Base-by-base conservation (phyloP, 1,140 invertebrate species). In the Potamilus streckersoni region DNA sequence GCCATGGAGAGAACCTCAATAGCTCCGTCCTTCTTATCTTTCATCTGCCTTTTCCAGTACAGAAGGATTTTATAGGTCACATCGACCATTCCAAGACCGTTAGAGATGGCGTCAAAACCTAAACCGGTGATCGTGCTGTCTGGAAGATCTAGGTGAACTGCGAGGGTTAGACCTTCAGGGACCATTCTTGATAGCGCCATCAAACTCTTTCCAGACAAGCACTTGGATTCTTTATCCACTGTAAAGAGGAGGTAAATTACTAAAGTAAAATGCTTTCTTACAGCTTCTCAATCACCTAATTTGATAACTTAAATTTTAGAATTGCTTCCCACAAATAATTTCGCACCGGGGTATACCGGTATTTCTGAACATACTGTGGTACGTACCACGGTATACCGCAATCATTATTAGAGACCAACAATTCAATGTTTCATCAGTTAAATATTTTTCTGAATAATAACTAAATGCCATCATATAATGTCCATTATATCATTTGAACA, bases 1-100 rank as follows among this genome's bases (percentile, higher is more conserved):
- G 85, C 89, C 19, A 71, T 64, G 1, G 76, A 76, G 59, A 90
- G 73, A 17, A 80, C 66, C 15, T 85, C 73, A 2, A 89, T 83
- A 14, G 86, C 84, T 13, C 73, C 76, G 55, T 86, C 83, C n/a
- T 82, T 83, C 61, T 84, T 85, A 66, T 84, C 83, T 72, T 84
- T 86, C 61, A 79, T 74, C 58, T 82, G 80, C 16, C 89, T 79
- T 69, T 90, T 90, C 89, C 89, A 90, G 76, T 86, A 82, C 1
- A 90, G 79, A 49, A 90, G 79, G 31, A 90, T 89, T 71, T 85
- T 88, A 80, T 90, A 90, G 8, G 87, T 88, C 16, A 90, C 86
- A 68, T 89, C 87, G 1, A 81, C 75, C 82, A 89, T 86, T 62
- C 76, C 83, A 0, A 85, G 80, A 49, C 86, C 86, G 72, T 87